These are phyloP conservation scores for Poicephalus meyeri DNA, from an alignment of 2,113 vertebrate genomes.

Conservation along the genomic window DNA sequence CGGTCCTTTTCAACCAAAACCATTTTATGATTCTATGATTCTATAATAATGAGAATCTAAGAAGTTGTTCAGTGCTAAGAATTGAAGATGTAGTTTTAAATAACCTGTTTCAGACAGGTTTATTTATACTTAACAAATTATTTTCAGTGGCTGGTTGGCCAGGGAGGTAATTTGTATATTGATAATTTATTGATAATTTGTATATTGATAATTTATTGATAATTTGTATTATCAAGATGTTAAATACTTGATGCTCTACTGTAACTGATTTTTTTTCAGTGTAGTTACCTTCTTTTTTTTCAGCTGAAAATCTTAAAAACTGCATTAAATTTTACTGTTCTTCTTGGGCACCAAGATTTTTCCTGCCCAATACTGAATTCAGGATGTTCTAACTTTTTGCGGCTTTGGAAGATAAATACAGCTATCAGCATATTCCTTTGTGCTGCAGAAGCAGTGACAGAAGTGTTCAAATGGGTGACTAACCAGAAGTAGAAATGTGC, in stretches of 20 bases:
- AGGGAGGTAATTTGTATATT: background rate
- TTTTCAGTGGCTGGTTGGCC: background rate
- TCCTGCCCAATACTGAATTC: background rate
- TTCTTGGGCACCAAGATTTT: background rate
- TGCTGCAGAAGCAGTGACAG: background rate
- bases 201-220: background rate
- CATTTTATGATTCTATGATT: background rate
- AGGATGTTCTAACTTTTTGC: background rate
- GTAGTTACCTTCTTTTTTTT: background rate
- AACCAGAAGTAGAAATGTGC: background rate
- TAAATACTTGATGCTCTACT: background rate
- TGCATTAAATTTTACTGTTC: background rate
- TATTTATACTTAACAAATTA: background rate
- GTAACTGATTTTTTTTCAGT: background rate
- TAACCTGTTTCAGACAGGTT: background rate
- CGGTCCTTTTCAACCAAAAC: background rate
- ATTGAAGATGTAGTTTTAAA: background rate
- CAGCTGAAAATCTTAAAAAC: background rate
- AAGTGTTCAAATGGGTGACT: background rate
- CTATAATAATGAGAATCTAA: background rate
- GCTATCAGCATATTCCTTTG: background rate
- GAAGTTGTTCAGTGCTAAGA: background rate
- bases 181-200: background rate
- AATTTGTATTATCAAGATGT: background rate
- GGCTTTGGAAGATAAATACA: background rate